Percentiles rank a stretch among this genome's conserved stretches.
phyloP scores from a whole-genome alignment of 2,113 vertebrate species.

The Vidua chalybeata region DNA sequence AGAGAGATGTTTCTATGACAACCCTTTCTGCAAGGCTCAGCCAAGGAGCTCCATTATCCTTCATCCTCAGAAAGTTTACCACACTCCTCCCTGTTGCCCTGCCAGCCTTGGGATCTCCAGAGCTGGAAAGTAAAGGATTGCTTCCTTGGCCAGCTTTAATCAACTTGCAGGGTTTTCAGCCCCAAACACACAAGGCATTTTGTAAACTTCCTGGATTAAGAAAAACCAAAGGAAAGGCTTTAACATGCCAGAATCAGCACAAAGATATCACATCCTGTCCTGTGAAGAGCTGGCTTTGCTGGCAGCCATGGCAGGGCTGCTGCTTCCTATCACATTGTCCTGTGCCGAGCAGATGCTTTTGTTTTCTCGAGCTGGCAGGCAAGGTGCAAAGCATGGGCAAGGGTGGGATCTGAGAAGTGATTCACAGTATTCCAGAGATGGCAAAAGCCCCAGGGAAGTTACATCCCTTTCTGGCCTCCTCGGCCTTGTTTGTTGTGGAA shows the following conservation, averaged over 20 bases:
- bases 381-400: slow-evolving; percentile 3
- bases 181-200: slow-evolving; percentile 22
- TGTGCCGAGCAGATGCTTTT: neutral
- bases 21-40: neutral
- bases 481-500: fast-evolving
- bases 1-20: neutral
- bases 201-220: slow-evolving; percentile 54
- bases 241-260: slow-evolving; percentile 51
- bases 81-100: neutral
- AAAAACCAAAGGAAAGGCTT: slow-evolving; percentile 30
- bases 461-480: neutral
- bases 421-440: slow-evolving; percentile 9
- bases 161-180: neutral
- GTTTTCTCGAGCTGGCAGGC: neutral
- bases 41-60: neutral
- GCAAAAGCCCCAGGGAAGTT: neutral
- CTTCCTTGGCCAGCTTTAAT: neutral
- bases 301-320: neutral
- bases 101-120: neutral
- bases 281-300: slow-evolving; percentile 10
- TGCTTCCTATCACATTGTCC: slow-evolving; percentile 37
- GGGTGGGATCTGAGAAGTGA: neutral
- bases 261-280: slow-evolving; percentile 51
- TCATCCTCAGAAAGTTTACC: neutral
- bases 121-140: neutral